Conservation (phyloP, 2,113 vertebrate genomes). For the Empidonax traillii region DNA sequence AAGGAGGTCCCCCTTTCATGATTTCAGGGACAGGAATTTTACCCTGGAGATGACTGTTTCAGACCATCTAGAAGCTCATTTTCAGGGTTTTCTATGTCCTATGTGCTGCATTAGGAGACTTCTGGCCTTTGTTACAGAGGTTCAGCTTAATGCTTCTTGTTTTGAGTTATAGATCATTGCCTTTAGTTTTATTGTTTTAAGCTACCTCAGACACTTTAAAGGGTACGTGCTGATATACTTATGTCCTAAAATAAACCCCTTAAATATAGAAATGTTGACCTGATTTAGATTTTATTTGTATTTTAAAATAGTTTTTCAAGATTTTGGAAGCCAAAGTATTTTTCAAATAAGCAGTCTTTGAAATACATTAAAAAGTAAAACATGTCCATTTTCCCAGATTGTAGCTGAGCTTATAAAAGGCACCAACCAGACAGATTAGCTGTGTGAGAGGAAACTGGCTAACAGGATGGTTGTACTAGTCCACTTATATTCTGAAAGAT, state of each 20-base stretch:
- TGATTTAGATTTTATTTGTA: not conserved
- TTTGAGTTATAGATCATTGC: not conserved
- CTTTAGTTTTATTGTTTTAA: not conserved
- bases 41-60: rapidly evolving
- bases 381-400: not conserved
- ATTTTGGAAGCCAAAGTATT: conserved; percentile 1
- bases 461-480: not conserved
- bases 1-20: not conserved
- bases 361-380: not conserved
- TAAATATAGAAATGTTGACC: not conserved
- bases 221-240: not conserved
- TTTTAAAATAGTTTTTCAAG: conserved; percentile 14
- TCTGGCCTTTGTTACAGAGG: not conserved
- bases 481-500: conserved; percentile 15
- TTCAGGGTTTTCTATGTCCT: not conserved
- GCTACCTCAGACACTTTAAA: not conserved
- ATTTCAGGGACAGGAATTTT: not conserved
- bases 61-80: not conserved
- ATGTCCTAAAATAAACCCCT: not conserved
- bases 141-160: not conserved
- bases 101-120: not conserved
- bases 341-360: not conserved
- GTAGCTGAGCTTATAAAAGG: not conserved
- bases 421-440: not conserved
- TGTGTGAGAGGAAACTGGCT: not conserved